These are phyloP conservation scores for Spea multiplicata DNA, from an alignment of 2,113 vertebrate genomes.

Conservation along the genomic window DNA sequence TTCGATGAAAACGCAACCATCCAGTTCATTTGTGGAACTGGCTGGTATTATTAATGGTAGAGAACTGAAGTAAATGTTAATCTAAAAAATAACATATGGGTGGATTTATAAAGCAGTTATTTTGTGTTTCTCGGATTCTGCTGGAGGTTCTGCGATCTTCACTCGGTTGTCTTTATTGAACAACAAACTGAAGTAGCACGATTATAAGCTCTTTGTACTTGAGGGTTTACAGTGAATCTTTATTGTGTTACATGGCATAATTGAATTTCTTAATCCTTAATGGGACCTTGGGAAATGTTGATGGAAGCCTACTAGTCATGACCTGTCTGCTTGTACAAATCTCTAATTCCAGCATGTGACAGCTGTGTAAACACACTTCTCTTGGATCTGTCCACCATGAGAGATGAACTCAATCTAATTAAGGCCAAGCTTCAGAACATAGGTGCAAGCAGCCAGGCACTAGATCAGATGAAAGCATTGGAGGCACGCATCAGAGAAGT, in stretches of 20 bases:
- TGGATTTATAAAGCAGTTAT: too few relatives aligned
- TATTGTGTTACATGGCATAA: not conserved
- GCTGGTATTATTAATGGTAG: too few relatives aligned
- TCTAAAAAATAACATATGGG: too few relatives aligned
- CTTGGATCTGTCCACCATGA: constrained; percentile 73
- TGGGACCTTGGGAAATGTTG: not conserved
- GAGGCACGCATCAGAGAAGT: constrained; percentile 74
- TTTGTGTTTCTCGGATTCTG: too few relatives aligned
- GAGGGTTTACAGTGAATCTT: not conserved
- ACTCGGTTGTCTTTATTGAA: too few relatives aligned
- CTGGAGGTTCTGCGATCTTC: too few relatives aligned
- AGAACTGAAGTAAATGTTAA: too few relatives aligned
- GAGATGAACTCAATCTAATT: constrained; percentile 68
- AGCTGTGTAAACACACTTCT: constrained; percentile 86
- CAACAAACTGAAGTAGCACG: too few relatives aligned
- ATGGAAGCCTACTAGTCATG: not conserved
- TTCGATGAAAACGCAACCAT: too few relatives aligned
- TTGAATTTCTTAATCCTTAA: not conserved
- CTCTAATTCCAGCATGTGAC: constrained; percentile 76
- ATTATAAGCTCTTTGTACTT: too few relatives aligned
- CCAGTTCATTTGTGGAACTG: too few relatives aligned
- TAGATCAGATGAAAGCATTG: constrained; percentile 73
- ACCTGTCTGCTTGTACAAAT: not conserved
- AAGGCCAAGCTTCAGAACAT: constrained; percentile 74
- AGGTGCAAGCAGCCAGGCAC: constrained; percentile 56